Percentiles rank a stretch among this genome's conserved stretches.
Conservation (phyloP, 2,888 invertebrate genomes). For the Agrotis ipsilon region DNA sequence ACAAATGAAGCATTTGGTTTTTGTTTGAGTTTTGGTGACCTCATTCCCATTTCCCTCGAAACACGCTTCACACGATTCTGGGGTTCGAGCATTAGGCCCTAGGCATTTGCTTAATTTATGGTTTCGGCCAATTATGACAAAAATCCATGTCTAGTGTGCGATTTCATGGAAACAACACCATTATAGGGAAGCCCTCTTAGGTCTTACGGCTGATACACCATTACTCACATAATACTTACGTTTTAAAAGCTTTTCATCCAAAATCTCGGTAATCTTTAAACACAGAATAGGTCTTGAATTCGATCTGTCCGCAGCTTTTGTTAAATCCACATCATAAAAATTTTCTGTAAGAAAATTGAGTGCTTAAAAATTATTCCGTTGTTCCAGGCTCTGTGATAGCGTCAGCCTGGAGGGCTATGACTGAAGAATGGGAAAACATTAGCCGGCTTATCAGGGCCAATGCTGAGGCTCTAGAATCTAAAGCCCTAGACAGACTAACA, state of each 20-base stretch:
- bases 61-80: constrained; percentile 8
- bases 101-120: too few species aligned
- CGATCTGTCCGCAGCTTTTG: background rate
- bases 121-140: too few species aligned
- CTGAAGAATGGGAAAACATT: constrained; percentile 97
- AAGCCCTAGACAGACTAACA: constrained; percentile 95
- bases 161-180: background rate
- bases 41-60: constrained; percentile 15
- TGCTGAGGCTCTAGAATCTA: constrained; percentile 96
- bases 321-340: too few species aligned
- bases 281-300: background rate
- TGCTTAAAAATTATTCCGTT: constrained; percentile 4
- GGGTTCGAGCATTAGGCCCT: constrained; percentile 1
- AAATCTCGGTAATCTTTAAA: background rate
- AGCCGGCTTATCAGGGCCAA: constrained; percentile 96
- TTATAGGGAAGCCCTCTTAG: too few species aligned
- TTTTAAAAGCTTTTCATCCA: background rate
- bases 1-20: constrained; percentile 32
- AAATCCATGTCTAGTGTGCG: background rate
- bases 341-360: background rate
- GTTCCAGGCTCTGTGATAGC: constrained; percentile 92
- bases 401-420: constrained; percentile 95
- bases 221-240: background rate
- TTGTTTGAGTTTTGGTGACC: constrained; percentile 31
- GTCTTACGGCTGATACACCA: too few species aligned